Conservation (phyloP, 2,888 invertebrate species). For the Listrodromus nycthemerus region DNA sequence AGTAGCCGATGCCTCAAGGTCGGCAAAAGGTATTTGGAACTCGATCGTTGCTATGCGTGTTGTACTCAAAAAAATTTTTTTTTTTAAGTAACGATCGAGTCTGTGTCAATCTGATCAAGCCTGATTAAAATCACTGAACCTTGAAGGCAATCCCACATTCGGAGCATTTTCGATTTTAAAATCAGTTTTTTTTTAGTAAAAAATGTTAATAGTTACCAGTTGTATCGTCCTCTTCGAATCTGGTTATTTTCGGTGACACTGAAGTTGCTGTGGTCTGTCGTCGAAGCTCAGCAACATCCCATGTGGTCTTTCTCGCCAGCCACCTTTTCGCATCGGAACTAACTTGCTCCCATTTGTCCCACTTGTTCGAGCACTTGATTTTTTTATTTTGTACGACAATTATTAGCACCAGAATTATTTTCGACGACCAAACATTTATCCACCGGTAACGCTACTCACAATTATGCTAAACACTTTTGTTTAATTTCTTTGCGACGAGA, state of each 20-base stretch:
- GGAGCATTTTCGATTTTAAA: too few relatives aligned
- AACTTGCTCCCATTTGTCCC: neutral
- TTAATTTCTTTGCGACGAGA: neutral
- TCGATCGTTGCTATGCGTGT: slow-evolving; percentile 18
- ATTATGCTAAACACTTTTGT: slow-evolving; percentile 28
- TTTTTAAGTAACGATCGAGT: neutral
- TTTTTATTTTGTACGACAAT: neutral
- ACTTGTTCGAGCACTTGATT: neutral
- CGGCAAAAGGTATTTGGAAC: slow-evolving; percentile 33
- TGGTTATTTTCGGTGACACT: too few relatives aligned
- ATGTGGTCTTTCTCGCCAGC: too few relatives aligned
- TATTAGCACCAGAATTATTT: neutral
- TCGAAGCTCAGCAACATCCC: too few relatives aligned
- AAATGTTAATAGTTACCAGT: too few relatives aligned
- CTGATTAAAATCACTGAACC: too few relatives aligned
- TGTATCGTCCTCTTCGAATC: too few relatives aligned
- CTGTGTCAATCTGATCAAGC: neutral
- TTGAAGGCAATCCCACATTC: too few relatives aligned
- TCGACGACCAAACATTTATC: neutral
- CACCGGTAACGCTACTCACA: slow-evolving; percentile 6
- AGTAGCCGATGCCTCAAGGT: slow-evolving; percentile 39
- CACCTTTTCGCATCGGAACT: too few relatives aligned
- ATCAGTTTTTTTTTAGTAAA: too few relatives aligned
- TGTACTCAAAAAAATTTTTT: slow-evolving; percentile 15
- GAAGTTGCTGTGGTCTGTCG: too few relatives aligned